phyloP scores from a whole-genome alignment of 2,888 invertebrate species.

The Boloria euphrosyne region DNA sequence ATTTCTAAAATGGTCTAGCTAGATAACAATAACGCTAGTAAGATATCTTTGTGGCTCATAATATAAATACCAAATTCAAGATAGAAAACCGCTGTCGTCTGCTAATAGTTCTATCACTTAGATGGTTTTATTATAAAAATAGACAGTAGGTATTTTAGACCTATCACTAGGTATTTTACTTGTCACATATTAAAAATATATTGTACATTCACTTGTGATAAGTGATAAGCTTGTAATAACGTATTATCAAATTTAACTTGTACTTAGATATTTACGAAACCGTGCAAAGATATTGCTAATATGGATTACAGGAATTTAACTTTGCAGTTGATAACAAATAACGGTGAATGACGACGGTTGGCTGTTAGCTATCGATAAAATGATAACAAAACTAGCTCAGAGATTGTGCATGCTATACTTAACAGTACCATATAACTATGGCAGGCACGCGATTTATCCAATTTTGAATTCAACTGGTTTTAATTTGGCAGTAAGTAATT shows the following conservation, averaged over 20 bases:
- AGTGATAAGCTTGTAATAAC: no score
- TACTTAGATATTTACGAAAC: background rate
- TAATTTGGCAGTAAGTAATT: slow-evolving; percentile 53
- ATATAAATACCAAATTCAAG: background rate
- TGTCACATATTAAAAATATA: no score
- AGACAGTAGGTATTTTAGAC: no score
- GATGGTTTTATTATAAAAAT: no score
- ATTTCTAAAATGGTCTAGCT: background rate
- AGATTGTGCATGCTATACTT: slow-evolving; percentile 47
- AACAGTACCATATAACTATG: slow-evolving; percentile 16
- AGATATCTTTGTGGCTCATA: slow-evolving; percentile 6
- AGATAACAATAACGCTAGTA: slow-evolving; percentile 9
- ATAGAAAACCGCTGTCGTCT: background rate
- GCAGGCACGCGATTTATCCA: slow-evolving; percentile 43
- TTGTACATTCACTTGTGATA: no score
- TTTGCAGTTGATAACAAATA: slow-evolving; percentile 24
- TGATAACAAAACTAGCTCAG: slow-evolving; percentile 49
- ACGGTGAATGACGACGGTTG: slow-evolving; percentile 46
- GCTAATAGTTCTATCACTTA: no score
- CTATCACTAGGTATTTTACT: no score
- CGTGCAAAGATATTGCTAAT: background rate
- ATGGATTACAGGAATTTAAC: background rate
- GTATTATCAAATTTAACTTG: no score
- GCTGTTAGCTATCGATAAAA: slow-evolving; percentile 43
- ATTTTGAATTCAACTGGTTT: slow-evolving; percentile 54